These are phyloP conservation scores for Micronycteris hirsuta DNA, from an alignment of 2,113 vertebrate genomes.

Conservation along the genomic window DNA sequence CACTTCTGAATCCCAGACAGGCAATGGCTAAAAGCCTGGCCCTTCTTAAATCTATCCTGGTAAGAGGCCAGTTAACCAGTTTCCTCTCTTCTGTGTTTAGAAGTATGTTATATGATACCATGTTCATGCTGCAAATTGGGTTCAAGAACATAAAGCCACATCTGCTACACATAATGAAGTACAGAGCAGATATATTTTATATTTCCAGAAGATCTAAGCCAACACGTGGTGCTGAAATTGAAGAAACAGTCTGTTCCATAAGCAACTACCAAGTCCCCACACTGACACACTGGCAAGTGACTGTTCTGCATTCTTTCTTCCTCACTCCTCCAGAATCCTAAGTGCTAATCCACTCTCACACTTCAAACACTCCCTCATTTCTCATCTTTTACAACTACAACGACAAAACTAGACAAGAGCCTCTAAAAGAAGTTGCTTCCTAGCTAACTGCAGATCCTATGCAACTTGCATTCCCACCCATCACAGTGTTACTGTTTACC, in stretches of 20 bases:
- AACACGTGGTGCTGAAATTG: neutral
- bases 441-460: neutral
- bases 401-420: neutral
- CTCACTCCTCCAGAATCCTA: neutral
- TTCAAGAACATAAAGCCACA: constrained; percentile 40
- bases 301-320: neutral
- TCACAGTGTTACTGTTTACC: neutral
- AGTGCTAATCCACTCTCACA: neutral
- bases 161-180: constrained; percentile 41
- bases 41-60: neutral
- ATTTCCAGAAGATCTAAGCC: constrained; percentile 8
- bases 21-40: neutral
- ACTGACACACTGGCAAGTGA: neutral
- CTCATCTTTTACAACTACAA: neutral
- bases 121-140: constrained; percentile 1
- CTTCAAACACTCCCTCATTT: neutral
- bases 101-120: neutral
- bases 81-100: neutral
- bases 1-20: neutral
- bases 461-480: neutral
- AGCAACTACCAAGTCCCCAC: neutral
- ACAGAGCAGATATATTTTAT: neutral
- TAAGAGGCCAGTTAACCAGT: neutral
- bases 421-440: neutral
- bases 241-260: neutral